Conservation (phyloP, 2,888 invertebrate genomes). For the Drosophila neonasuta region DNA sequence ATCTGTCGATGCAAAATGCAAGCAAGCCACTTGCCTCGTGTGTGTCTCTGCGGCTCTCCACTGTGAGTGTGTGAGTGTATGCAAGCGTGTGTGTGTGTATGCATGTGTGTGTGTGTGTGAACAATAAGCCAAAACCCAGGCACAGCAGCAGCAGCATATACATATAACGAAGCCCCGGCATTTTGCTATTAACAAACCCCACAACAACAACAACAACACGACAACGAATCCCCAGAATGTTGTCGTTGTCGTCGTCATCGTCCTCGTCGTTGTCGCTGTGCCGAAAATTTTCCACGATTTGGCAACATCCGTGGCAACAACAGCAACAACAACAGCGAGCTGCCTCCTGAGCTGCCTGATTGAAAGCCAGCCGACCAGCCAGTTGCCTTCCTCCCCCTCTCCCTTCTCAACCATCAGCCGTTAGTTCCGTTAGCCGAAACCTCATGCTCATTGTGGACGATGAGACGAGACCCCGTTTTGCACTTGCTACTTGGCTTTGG, state of each 20-base stretch:
- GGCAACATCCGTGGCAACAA: conserved; percentile 57
- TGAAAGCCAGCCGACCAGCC: conserved; percentile 34
- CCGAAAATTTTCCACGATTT: conserved; percentile 66
- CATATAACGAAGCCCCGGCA: conserved; percentile 19
- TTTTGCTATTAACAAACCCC: conserved; percentile 55
- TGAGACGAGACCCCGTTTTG: neutral
- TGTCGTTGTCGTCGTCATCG: conserved; percentile 15
- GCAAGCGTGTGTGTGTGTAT: conserved; percentile 32
- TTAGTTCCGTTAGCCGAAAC: conserved; percentile 39
- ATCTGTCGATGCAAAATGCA: conserved; percentile 61
- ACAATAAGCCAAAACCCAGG: conserved; percentile 55
- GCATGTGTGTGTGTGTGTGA: conserved; percentile 43
- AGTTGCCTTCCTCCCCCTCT: neutral
- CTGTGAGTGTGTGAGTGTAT: neutral
- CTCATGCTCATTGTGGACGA: conserved; percentile 29
- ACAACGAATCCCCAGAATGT: conserved; percentile 32
- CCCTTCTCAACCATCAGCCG: conserved; percentile 1
- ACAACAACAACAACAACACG: conserved; percentile 31
- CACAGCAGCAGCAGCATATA: conserved; percentile 35
- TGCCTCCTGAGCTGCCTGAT: conserved; percentile 44
- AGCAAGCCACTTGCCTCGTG: conserved; percentile 19
- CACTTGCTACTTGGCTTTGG: conserved; percentile 21
- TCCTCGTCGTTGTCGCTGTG: conserved; percentile 35
- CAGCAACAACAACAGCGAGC: conserved; percentile 21
- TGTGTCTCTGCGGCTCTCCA: neutral